Evolutionary conservation across 2,797 vertebrate species (phyloP), one percentile per base, ranked within the genome.

Genomic region (Meda fulgida): DNA sequence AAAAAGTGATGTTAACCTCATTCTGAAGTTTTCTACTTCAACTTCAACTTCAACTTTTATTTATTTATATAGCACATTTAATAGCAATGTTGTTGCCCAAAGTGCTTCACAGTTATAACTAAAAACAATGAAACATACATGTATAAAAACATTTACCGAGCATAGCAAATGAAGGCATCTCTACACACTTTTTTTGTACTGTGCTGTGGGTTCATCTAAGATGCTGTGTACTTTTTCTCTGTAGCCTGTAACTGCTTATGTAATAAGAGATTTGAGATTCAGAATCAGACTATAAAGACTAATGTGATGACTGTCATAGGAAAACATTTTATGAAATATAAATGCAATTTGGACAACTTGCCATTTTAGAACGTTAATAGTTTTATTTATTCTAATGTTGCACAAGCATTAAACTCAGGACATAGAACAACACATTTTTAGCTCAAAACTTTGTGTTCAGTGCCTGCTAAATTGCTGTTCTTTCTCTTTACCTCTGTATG

Each of bases 301-400:
- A n/a, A n/a, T n/a, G 23, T 53, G 66, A 70, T 58, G 66, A 70
- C 34, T 70, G 31, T 67, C 46, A 71, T 31, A 40, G 66, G 40
- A 43, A 55, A 71, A 70, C 29, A 71, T 16, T 7, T 46, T 55
- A 60, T 18, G 19, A 82, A 73, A 82, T 46, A 18, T 34, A 73
- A 73, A 63, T 73, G 53, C 70, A 72, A 82, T 82, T 73, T 72
- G 18, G n/a, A 26, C n/a, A n/a, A n/a, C n/a, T n/a, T n/a, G n/a
- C n/a, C n/a, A n/a, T n/a, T n/a, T 29, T 81, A 38, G 48, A 34
- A 73, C 8, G 9, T 19, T 60, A 60, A 81, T 40, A 31, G 36
- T 70, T 38, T 53, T 18, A 80, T 38, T 53, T 18, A 80, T 80
- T 55, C 7, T 18, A 14, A 55, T 26, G 16, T 71, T 81, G 66